These are phyloP conservation scores for Atherix ibis DNA, from an alignment of 2,888 invertebrate genomes.

Conservation along the genomic window DNA sequence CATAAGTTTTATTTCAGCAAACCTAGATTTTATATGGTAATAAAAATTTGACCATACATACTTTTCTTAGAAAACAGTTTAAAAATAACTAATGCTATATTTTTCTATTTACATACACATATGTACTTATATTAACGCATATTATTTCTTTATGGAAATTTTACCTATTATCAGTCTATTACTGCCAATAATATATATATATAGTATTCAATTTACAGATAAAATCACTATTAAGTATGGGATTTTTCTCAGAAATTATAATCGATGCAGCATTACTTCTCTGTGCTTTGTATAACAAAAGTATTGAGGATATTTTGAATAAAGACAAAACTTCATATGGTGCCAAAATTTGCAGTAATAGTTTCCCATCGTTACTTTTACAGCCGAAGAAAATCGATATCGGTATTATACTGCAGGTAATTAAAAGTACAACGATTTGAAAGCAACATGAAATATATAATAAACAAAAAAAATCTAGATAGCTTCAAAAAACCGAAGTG, in stretches of 20 bases:
- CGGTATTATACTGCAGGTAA: conserved; percentile 56
- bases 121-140: too few species aligned
- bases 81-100: too few species aligned
- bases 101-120: too few species aligned
- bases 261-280: conserved; percentile 12
- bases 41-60: too few species aligned
- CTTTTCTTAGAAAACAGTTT: too few species aligned
- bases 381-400: conserved; percentile 56
- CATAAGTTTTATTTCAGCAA: too few species aligned
- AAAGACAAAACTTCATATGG: conserved; percentile 11
- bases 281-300: conserved; percentile 11
- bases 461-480: conserved; percentile 5
- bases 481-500: conserved; percentile 48
- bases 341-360: conserved; percentile 49
- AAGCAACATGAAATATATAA: background rate
- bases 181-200: too few species aligned
- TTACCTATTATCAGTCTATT: too few species aligned
- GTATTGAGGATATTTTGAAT: conserved; percentile 9
- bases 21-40: too few species aligned
- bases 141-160: too few species aligned
- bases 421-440: too few species aligned
- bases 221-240: conserved; percentile 12
- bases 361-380: conserved; percentile 53
- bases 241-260: conserved; percentile 10
- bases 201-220: too few species aligned